Evolutionary conservation across 2,113 vertebrate species (phyloP), one percentile per base, ranked within the genome.

Genomic region (Cisticola juncidis): DNA sequence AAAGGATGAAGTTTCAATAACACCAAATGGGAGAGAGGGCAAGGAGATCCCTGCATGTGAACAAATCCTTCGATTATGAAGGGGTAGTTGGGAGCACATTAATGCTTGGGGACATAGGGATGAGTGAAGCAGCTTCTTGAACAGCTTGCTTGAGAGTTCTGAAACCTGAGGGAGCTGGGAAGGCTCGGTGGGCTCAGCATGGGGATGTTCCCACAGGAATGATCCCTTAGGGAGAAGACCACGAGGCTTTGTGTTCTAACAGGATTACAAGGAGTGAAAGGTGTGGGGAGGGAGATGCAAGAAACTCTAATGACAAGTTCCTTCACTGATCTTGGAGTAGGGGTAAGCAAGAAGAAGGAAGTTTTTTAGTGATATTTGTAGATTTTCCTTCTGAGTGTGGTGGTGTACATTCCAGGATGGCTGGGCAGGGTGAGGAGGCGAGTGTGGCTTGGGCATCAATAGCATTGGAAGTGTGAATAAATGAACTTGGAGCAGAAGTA

Each of bases 201-300:
- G 16, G 15, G 8, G 8, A 3, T 31, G 20, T 68, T 38, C 38
- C 54, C 38, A 20, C 72, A 19, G 33, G 47, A 53, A 6, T 28
- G 45, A 24, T 45, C 54, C 38, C 5, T 22, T 24, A 2, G 6
- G 40, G 50, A 44, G 14, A 24, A 71, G 11, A 15, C 5, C 6
- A 8, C 0, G 0, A 25, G 23, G 40, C n/a, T 38, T 51, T 14
- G 2, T 0, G 0, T 68, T 14, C 31, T 25, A 69, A 8, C 4
- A 9, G 50, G 12, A 10, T 57, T 20, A 0, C 26, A 19, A 12
- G 28, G 16, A 19, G 35, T 48, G 80, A 88, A n/a, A 40, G 44
- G 6, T 16, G 18, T 47, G 28, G 20, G 48, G 79, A 61, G 8
- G 22, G 42, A 7, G 9, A 10, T 36, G 53, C 36, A 33, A 25